Base-by-base conservation (phyloP, 2,888 invertebrate species). In the Phyto melanocephala region DNA sequence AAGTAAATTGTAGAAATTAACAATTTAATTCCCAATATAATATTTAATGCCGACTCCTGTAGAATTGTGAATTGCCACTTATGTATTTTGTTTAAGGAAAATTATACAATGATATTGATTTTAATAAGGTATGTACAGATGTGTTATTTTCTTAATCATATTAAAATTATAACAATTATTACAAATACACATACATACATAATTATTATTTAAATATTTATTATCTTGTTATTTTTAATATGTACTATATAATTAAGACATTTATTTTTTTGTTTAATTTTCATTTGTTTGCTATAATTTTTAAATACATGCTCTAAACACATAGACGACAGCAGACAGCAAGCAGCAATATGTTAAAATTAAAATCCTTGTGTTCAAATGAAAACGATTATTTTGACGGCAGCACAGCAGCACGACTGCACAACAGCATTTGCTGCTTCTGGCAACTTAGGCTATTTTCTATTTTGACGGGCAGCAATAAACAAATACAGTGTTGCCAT, bases 1-100 rank as follows among this genome's bases (percentile, higher is more conserved):
- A 70, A 77, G 70, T 70, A 54, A 75, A 56, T 40, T 65, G 47
- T 67, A 71, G 52, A 67, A 35, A 74, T 80, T 79, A 35, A 35
- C 10, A 35, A 47, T 28, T 15, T 3, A 54, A 52, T 45, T 56
- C 45, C 15, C 15, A 33, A 37, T 17, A 37, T 28, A 28, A 28
- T 28, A 28, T 28, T 5, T 2, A 3, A 47, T 24, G 20, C 22
- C 22, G 15, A 56, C n/a, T 35, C 15, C 35, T 47, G n/a, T 22
- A 40, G 20, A 58, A 58, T 42, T 71, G 7, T 47, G 10, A 58
- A 35, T 35, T 15, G 3, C 6, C 3, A 28, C 28, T 5, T 28
- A 28, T 6, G 6, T 6, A 47, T 47, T 47, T 20, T 11, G 4
- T 47, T 3, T 11, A 6, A 17, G 15, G 7, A 47, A 17, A 33